Conservation (phyloP, 2,113 vertebrate species). For the Elanoides forficatus region DNA sequence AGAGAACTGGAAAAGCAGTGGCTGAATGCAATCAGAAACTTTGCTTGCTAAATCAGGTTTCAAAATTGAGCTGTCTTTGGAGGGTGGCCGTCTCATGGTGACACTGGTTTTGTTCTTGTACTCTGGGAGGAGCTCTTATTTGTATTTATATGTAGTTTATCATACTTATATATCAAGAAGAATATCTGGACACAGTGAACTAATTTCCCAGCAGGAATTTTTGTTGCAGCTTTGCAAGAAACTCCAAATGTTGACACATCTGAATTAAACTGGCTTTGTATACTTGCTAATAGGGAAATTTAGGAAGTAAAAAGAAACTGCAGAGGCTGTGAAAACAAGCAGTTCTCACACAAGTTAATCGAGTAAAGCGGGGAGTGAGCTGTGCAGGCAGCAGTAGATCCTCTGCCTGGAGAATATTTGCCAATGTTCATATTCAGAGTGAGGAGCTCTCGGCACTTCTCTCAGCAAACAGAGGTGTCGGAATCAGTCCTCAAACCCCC, state of each 20-base stretch:
- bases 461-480: not conserved
- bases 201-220: not conserved
- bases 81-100: not conserved
- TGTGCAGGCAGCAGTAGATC: not conserved
- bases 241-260: not conserved
- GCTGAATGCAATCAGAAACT: not conserved
- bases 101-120: not conserved
- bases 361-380: not conserved
- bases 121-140: not conserved
- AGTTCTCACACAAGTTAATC: not conserved
- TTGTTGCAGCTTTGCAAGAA: not conserved
- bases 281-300: not conserved
- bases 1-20: not conserved
- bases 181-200: not conserved
- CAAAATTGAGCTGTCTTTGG: not conserved
- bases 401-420: not conserved
- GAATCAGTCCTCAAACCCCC: not conserved
- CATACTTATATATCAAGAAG: not conserved
- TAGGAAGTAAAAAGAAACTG: not conserved
- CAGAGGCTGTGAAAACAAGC: not conserved
- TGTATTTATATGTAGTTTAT: not conserved
- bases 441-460: not conserved
- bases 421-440: not conserved
- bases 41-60: not conserved
- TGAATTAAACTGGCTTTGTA: not conserved